phyloP scores from a whole-genome alignment of 2,888 invertebrate species.

The Rhingia campestris region DNA sequence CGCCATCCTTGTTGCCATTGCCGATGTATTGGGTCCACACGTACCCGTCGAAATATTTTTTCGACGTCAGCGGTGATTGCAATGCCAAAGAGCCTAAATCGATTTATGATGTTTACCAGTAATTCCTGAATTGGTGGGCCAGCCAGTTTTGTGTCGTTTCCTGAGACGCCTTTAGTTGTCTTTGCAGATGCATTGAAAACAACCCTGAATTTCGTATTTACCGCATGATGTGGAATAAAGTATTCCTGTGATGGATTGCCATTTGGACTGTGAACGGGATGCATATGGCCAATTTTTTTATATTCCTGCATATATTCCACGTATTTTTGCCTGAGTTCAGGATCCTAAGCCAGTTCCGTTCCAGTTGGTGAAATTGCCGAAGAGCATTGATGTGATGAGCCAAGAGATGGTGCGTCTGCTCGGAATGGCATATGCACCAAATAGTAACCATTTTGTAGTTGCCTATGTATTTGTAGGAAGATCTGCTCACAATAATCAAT shows the following conservation, averaged over 20 bases:
- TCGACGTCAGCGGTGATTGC: slow-evolving; percentile 17
- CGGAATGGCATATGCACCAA: slow-evolving; percentile 14
- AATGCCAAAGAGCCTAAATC: slow-evolving; percentile 7
- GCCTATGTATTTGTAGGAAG: slow-evolving; percentile 10
- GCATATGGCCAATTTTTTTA: slow-evolving; percentile 12
- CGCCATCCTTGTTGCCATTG: slow-evolving; percentile 5
- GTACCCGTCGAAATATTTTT: slow-evolving; percentile 11
- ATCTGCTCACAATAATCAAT: slow-evolving; percentile 26
- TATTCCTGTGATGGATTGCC: slow-evolving; percentile 19
- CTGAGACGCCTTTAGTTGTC: slow-evolving; percentile 12
- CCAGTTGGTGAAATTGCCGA: not conserved
- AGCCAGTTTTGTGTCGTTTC: slow-evolving; percentile 8
- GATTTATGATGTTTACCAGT: slow-evolving; percentile 3
- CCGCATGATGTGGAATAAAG: slow-evolving; percentile 58
- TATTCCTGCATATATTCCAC: not conserved
- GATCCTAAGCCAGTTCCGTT: slow-evolving; percentile 13
- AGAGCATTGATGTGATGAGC: slow-evolving; percentile 15
- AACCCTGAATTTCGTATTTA: slow-evolving; percentile 46
- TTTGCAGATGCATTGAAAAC: slow-evolving; percentile 49
- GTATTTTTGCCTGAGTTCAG: not conserved
- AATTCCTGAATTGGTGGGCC: slow-evolving; percentile 9
- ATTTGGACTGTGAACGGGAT: not conserved
- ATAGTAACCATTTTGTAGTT: slow-evolving; percentile 10
- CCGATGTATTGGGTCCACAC: slow-evolving; percentile 10
- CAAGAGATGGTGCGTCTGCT: slow-evolving; percentile 8